Conservation (phyloP, 2,888 invertebrate genomes). For the Drosophila anomalata region DNA sequence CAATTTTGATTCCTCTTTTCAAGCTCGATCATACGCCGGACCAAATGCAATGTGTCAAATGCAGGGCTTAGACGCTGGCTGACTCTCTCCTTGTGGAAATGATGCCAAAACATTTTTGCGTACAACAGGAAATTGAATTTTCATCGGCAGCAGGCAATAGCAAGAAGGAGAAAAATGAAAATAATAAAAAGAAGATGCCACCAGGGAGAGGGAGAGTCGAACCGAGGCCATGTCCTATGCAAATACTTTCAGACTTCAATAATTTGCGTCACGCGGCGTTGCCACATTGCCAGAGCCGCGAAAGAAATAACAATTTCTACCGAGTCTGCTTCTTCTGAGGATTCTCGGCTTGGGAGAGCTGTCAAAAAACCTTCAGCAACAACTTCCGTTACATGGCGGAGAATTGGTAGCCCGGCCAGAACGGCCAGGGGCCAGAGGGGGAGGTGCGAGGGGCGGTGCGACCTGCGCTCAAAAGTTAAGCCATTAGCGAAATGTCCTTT, state of each 20-base stretch:
- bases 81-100: constrained; percentile 11
- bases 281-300: constrained; percentile 61
- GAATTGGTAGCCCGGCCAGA: constrained; percentile 24
- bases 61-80: constrained; percentile 46
- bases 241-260: constrained; percentile 68
- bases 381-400: constrained; percentile 67
- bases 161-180: constrained; percentile 13
- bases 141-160: constrained; percentile 64
- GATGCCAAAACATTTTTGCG: constrained; percentile 64
- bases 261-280: constrained; percentile 60
- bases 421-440: background rate
- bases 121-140: constrained; percentile 78
- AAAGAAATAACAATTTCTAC: constrained; percentile 41
- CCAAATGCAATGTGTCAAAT: constrained; percentile 73
- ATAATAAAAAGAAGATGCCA: constrained; percentile 7
- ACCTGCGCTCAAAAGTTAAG: constrained; percentile 71
- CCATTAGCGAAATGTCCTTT: constrained; percentile 77
- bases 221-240: constrained; percentile 56
- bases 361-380: constrained; percentile 75
- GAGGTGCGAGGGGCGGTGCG: constrained; percentile 7
- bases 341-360: constrained; percentile 35
- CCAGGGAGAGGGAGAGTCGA: background rate
- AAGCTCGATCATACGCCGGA: constrained; percentile 9
- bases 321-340: constrained; percentile 3
- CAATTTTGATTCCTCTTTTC: background rate